phyloP scores from a whole-genome alignment of 1,140 invertebrate genomes.

The Atta cephalotes region DNA sequence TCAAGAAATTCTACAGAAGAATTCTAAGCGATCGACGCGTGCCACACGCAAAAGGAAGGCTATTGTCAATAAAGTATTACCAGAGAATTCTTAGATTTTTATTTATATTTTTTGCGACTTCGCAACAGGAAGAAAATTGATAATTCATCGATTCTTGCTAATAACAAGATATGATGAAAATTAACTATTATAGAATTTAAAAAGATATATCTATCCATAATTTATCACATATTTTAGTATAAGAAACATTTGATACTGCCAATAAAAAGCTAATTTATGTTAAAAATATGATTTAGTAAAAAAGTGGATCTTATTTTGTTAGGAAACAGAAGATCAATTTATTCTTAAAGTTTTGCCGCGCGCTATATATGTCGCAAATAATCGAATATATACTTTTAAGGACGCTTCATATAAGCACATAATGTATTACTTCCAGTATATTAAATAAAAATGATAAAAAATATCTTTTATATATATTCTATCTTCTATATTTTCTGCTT shows the following conservation, averaged over 20 bases:
- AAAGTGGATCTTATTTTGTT: background rate
- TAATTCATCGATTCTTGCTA: background rate
- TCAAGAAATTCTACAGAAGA: background rate
- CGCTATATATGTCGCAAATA: background rate
- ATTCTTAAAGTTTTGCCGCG: background rate
- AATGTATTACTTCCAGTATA: background rate
- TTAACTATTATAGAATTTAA: background rate
- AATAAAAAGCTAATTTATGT: conserved; percentile 14
- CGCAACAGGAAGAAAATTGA: background rate
- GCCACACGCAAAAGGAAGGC: background rate
- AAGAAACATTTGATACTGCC: background rate
- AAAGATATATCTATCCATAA: background rate
- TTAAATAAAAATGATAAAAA: conserved; percentile 23
- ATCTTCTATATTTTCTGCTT: background rate
- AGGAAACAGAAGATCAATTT: background rate
- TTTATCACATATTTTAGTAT: background rate
- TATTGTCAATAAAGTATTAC: background rate
- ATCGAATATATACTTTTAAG: background rate
- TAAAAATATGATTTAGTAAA: background rate
- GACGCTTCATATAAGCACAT: background rate
- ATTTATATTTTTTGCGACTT: background rate
- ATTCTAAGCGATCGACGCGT: background rate
- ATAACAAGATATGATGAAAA: background rate
- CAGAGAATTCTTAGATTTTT: background rate
- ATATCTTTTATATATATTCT: background rate